Conservation (phyloP, 2,888 invertebrate species). For the Hemaris fuciformis region DNA sequence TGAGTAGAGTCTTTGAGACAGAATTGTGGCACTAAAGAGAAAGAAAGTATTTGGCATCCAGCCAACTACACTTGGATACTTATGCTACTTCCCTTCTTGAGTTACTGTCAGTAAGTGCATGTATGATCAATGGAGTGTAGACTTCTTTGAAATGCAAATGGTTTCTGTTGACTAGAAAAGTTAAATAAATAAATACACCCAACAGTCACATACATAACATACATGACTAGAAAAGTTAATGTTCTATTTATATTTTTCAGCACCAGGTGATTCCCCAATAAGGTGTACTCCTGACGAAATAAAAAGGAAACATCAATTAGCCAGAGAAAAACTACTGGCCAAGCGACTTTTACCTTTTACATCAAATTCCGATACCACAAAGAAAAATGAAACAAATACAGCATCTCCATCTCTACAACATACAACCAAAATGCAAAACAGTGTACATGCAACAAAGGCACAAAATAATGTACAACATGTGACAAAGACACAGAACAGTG, state of each 20-base stretch:
- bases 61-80: too few species aligned
- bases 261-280: conserved; percentile 60
- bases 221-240: too few species aligned
- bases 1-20: too few species aligned
- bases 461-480: conserved; percentile 7
- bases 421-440: conserved; percentile 16
- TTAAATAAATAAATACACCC: too few species aligned
- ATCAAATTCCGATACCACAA: conserved; percentile 34
- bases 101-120: too few species aligned
- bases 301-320: conserved; percentile 82
- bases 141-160: too few species aligned
- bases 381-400: neutral
- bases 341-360: conserved; percentile 74
- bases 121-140: too few species aligned
- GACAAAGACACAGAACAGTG: conserved; percentile 16
- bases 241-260: conserved; percentile 34
- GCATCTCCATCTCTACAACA: conserved; percentile 1
- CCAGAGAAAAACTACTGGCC: conserved; percentile 81
- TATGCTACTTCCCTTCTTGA: too few species aligned
- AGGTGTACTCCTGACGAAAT: conserved; percentile 83
- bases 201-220: too few species aligned
- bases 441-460: conserved; percentile 18
- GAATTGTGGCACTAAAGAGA: too few species aligned
- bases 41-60: too few species aligned
- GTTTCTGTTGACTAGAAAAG: too few species aligned